phyloP scores from a whole-genome alignment of 2,113 vertebrate genomes.

The Sturnus vulgaris region DNA sequence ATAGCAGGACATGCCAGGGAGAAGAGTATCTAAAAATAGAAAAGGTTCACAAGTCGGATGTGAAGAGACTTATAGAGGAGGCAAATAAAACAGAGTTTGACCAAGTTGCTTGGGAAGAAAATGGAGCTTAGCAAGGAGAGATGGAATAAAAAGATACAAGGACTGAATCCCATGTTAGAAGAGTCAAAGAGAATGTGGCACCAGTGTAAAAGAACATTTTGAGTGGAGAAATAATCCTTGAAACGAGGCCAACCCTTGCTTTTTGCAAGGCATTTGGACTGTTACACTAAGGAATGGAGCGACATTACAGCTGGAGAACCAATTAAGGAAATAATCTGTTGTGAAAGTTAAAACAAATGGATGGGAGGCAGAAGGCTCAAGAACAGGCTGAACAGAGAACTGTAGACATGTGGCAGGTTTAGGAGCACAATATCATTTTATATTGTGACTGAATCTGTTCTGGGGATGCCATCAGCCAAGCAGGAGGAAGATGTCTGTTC shows the following conservation, averaged over 20 bases:
- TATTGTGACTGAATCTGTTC: background rate
- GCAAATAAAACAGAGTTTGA: background rate
- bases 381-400: background rate
- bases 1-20: background rate
- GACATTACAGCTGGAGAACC: background rate
- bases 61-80: background rate
- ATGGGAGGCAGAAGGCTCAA: background rate
- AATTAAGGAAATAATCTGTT: background rate
- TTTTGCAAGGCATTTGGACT: background rate
- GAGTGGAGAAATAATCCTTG: background rate
- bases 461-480: background rate
- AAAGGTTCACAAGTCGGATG: background rate
- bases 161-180: background rate
- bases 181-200: background rate
- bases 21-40: background rate
- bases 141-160: background rate
- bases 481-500: background rate
- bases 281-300: background rate
- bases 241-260: background rate
- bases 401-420: background rate
- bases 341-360: background rate
- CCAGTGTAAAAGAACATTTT: background rate
- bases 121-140: background rate
- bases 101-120: background rate
- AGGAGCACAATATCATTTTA: background rate